These are phyloP conservation scores for Vicugna pacos DNA, from an alignment of 2,113 vertebrate genomes.

Conservation along the genomic window DNA sequence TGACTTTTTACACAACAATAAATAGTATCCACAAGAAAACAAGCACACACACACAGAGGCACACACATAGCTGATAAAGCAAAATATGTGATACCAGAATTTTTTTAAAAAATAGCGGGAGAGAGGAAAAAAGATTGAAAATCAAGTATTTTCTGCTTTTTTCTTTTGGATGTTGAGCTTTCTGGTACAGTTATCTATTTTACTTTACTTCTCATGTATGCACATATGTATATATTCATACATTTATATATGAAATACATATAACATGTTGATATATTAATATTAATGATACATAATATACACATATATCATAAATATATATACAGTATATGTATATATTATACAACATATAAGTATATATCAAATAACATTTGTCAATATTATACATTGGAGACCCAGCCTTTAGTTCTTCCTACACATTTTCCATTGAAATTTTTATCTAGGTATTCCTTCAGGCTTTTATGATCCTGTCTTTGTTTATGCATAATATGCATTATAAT, in stretches of 20 bases:
- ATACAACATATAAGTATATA: neutral
- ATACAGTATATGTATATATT: neutral
- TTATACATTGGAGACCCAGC: neutral
- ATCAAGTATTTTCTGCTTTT: neutral
- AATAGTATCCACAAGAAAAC: neutral
- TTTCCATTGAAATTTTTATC: neutral
- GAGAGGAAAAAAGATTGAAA: neutral
- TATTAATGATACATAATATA: neutral
- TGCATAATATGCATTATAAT: neutral
- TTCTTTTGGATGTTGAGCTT: neutral
- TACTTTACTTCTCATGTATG: neutral
- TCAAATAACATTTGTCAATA: neutral
- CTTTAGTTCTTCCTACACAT: neutral
- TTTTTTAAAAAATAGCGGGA: neutral
- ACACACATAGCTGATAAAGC: neutral
- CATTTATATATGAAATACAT: neutral
- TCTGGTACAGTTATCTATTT: neutral
- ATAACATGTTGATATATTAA: neutral
- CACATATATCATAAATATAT: neutral
- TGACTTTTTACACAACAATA: neutral
- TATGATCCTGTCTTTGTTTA: neutral
- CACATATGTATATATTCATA: too few species aligned
- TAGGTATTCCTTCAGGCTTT: neutral
- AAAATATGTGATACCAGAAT: neutral
- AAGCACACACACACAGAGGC: neutral